Evolutionary conservation across 2,797 vertebrate genomes (phyloP), one percentile per base, ranked within the genome.

Genomic region (Hyperoplus lanceolatus): DNA sequence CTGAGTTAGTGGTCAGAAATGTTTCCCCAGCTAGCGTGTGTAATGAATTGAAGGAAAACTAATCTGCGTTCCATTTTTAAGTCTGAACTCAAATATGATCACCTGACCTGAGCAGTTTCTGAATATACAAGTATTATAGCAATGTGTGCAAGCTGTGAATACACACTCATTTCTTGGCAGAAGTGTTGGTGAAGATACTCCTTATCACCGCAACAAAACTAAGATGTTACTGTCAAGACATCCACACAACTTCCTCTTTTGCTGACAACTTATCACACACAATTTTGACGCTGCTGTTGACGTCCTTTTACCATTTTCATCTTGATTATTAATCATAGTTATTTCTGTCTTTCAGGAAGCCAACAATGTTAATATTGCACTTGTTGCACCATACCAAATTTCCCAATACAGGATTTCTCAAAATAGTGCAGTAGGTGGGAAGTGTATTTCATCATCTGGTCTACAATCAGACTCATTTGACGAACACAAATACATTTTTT

Each of bases 171-270:
- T 21, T 55, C 2, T 21, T 21, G 75, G 21, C 4, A 70, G 18
- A 64, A 45, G 8, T 21, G 11, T 14, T 57, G 14, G 14, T 73
- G 9, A 75, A 73, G 21, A 51, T 4, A 14, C 8, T 18, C 14
- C 36, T 61, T 55, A 58, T 70, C 29, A 51, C 36, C 62, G 42
- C 57, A 8, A 60, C 18, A 48, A 5, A 56, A 29, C 50, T 21
- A n/a, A 12, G 14, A 73, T 39, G 53, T 70, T 36, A 43, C 18
- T 48, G 41, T 61, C 1, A 5, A 70, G 59, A 12, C 16, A 39
- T 43, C 6, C 18, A 60, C 16, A 14, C 1, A 73, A 68, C 76
- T 91, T 89, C 79, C 86, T 86, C 60, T 79, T 86, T 81, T 43
- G 54, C 49, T 1, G n/a, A 73, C 53, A 48, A 2, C 50, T 63